A percentile compares a stretch with the other conserved stretches of the same genome.
Evolutionary conservation across 2,888 invertebrate species (phyloP).

Genomic region (Pammene aurita): DNA sequence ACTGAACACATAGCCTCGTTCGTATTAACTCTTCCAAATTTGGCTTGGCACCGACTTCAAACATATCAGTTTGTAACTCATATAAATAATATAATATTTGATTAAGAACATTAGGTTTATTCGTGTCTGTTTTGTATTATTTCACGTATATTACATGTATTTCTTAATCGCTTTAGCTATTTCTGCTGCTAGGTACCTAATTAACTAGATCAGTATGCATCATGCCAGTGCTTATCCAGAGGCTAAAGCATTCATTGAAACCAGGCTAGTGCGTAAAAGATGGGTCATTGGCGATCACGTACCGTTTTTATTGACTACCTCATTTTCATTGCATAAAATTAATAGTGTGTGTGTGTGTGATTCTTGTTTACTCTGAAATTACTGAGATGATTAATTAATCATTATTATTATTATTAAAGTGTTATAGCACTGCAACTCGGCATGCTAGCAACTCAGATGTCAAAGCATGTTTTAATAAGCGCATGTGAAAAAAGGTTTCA

Average conservation of each 20-base stretch:
- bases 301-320: background rate
- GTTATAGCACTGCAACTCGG: background rate
- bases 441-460: constrained; percentile 15
- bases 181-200: background rate
- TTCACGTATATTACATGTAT: too few species aligned
- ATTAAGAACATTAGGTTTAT: too few species aligned
- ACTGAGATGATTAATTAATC: background rate
- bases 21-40: too few species aligned
- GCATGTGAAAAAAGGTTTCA: background rate
- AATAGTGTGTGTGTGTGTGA: background rate
- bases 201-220: background rate
- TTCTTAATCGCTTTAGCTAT: too few species aligned
- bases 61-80: too few species aligned
- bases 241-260: constrained; percentile 1
- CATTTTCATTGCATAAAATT: background rate
- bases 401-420: background rate
- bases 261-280: background rate
- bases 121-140: too few species aligned
- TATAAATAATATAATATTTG: too few species aligned
- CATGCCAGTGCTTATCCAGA: constrained; percentile 2
- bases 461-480: background rate
- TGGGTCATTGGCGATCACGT: background rate
- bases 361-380: background rate
- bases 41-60: too few species aligned
- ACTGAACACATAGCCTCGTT: too few species aligned